Conservation (phyloP, 2,113 vertebrate genomes). For the Tragelaphus strepsiceros region DNA sequence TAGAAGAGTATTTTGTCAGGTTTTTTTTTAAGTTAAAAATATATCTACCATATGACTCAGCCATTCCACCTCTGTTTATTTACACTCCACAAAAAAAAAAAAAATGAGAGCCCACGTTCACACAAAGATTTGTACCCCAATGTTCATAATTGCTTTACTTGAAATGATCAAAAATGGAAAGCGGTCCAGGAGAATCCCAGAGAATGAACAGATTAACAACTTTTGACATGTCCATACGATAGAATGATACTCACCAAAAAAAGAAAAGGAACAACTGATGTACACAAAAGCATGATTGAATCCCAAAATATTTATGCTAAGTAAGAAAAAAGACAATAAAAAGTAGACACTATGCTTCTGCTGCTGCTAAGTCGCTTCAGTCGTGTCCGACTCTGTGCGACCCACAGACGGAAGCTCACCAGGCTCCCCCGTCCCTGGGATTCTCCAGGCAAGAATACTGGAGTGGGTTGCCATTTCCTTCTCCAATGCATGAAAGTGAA, state of each 20-base stretch:
- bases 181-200: not conserved
- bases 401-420: too few species aligned
- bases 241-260: not conserved
- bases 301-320: not conserved
- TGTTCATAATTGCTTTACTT: not conserved
- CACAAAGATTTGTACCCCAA: not conserved
- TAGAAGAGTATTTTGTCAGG: not conserved
- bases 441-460: too few species aligned
- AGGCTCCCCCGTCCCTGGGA: too few species aligned
- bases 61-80: not conserved
- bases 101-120: not conserved
- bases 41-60: not conserved
- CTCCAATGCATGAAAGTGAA: too few species aligned
- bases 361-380: too few species aligned
- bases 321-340: not conserved
- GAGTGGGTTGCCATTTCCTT: too few species aligned
- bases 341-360: not conserved
- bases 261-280: not conserved
- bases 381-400: too few species aligned
- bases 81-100: not conserved
- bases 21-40: constrained; percentile 27
- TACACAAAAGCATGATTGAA: not conserved
- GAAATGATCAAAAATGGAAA: not conserved
- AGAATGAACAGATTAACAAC: not conserved
- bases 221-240: not conserved